Evolutionary conservation across 1,140 invertebrate genomes (phyloP), one percentile per base, ranked within the genome.

Genomic region (Drosophila watanabei): DNA sequence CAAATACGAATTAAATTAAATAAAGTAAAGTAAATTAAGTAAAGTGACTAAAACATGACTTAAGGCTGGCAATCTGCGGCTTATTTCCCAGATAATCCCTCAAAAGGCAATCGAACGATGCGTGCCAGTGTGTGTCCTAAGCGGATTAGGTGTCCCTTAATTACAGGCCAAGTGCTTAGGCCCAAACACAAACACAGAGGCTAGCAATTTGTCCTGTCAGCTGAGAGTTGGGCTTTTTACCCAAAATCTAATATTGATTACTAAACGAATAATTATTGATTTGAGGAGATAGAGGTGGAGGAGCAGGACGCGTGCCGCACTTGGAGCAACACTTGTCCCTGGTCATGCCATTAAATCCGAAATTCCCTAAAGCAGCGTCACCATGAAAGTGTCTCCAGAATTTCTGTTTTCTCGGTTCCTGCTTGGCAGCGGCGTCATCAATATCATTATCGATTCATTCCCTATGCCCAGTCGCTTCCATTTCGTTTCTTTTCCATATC

Each of bases 401-500:
- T 39, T 24, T 56, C 33, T 37, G 14, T 37, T 56, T 20, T 37
- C 20, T 37, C 7, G 43, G 43, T 13, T 49, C 45, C 46, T 35
- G 62, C 18, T 24, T 72, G 68, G 70, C 35, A 51, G 49, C 49
- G 49, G 46, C 70, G 68, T 73, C 70, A 73, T 61, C 70, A 72
- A 70, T 49, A 71, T 71, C 51, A 73, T 73, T 73, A 73, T 73
- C 69, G 68, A 73, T 73, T 72, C 70, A 60, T 43, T 71, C 10
- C 66, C 49, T 71, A 46, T 56, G 49, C 62, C 41, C 61, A 35
- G 52, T 35, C 45, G 66, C 57, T 39, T 51, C 46, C 64, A 20
- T 60, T 73, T 48, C 65, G 35, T 58, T 71, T 45, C 69, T 69
- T 59, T 76, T 79, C 58, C 57, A 79, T 79, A 79, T 79, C 75